Conservation (phyloP, 2,888 invertebrate species). For the Drosophila atripex region DNA sequence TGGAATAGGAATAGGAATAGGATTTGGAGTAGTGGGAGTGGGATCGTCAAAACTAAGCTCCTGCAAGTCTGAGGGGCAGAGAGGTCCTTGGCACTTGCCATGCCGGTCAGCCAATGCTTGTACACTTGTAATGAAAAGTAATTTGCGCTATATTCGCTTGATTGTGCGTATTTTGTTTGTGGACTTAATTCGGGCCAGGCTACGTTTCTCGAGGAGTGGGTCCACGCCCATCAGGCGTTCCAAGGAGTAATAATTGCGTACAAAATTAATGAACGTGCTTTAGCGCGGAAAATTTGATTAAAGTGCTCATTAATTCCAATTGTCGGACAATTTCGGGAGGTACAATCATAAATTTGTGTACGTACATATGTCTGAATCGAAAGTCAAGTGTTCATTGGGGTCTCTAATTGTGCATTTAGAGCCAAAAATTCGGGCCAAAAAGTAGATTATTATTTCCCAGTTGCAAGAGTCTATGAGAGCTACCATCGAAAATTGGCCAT, state of each 20-base stretch:
- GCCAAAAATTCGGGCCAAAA: slow-evolving; percentile 13
- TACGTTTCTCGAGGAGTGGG: not conserved
- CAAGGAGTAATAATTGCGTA: slow-evolving; percentile 65
- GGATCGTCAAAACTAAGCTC: not conserved
- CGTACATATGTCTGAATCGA: slow-evolving; percentile 1
- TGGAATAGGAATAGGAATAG: slow-evolving; percentile 14
- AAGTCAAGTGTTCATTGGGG: slow-evolving; percentile 50
- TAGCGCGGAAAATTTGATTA: slow-evolving; percentile 72
- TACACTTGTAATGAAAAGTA: slow-evolving; percentile 74
- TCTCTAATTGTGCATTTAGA: slow-evolving; percentile 49
- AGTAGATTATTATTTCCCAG: slow-evolving; percentile 21
- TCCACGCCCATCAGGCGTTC: slow-evolving; percentile 14
- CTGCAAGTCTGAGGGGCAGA: not conserved
- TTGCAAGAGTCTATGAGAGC: slow-evolving; percentile 9
- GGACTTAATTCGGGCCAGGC: slow-evolving; percentile 37
- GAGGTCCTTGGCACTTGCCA: slow-evolving; percentile 54
- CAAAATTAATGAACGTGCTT: slow-evolving; percentile 75
- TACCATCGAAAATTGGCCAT: slow-evolving; percentile 24
- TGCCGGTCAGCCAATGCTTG: slow-evolving; percentile 54
- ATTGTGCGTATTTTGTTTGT: slow-evolving; percentile 74
- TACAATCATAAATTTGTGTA: not conserved
- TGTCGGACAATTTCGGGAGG: slow-evolving; percentile 57
- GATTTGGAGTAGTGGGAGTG: not conserved
- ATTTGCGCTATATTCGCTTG: slow-evolving; percentile 70
- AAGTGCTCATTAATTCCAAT: slow-evolving; percentile 73